Conservation (phyloP, 2,797 vertebrate species). For the Tolypeutes matacus region DNA sequence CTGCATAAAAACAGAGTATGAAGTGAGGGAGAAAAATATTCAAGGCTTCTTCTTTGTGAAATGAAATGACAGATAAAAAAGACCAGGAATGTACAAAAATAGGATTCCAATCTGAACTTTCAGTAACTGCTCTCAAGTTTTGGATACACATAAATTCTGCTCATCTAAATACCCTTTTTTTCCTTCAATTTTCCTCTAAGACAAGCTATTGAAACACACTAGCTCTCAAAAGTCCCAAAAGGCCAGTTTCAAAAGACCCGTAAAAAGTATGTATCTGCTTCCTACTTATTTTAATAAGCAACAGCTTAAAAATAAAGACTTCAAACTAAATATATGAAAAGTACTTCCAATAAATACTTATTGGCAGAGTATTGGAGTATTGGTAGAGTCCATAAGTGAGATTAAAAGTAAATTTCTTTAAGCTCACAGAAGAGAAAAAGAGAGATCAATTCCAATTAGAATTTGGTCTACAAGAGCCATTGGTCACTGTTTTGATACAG, state of each 20-base stretch:
- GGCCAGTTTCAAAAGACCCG: not conserved
- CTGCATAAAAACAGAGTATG: not conserved
- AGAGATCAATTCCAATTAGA: slow-evolving; percentile 61
- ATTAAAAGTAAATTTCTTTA: slow-evolving; percentile 73
- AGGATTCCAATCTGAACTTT: slow-evolving; percentile 48
- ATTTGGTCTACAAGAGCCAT: slow-evolving; percentile 40
- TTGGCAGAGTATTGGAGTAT: slow-evolving; percentile 59
- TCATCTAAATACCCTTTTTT: slow-evolving; percentile 50
- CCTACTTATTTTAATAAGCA: slow-evolving; percentile 62
- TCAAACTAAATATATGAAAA: slow-evolving; percentile 44
- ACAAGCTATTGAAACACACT: slow-evolving; percentile 42
- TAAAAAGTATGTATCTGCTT: slow-evolving; percentile 33
- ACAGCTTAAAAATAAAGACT: slow-evolving; percentile 50
- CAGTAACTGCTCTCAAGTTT: slow-evolving; percentile 23
- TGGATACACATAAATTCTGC: not conserved
- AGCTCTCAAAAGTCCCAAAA: slow-evolving; percentile 46
- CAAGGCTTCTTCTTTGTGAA: not conserved
- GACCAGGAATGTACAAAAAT: slow-evolving; percentile 13
- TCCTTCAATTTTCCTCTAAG: slow-evolving; percentile 54
- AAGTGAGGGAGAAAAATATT: not conserved
- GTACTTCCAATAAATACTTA: slow-evolving; percentile 58
- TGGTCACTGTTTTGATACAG: slow-evolving; percentile 60
- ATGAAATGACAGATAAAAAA: slow-evolving; percentile 44
- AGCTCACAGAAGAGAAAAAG: slow-evolving; percentile 47
- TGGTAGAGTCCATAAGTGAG: slow-evolving; percentile 57